Base-by-base conservation (phyloP, 2,113 vertebrate species). In the Malurus cyaneus region DNA sequence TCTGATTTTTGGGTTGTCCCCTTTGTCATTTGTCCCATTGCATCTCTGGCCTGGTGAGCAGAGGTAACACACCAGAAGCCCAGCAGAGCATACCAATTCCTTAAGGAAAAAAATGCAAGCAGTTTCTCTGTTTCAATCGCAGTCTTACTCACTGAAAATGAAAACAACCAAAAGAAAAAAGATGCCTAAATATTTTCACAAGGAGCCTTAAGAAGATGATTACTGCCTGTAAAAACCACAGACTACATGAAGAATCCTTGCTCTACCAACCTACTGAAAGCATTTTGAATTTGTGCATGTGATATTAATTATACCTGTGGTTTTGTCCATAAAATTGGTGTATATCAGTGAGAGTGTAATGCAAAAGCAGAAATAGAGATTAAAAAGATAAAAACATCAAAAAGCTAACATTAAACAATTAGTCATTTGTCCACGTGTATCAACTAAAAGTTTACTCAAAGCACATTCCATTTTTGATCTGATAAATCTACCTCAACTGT, bases 401-500 rank as follows among this genome's bases (percentile, higher is more conserved):
- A 80, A 64, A 71, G 11, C 16, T 65, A 61, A 59, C 25, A 65
- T 18, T 70, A 72, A 57, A 67, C 19, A 88, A 76, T 79, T 80
- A 86, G 36, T 34, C 15, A 15, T 36, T 44, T 60, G 11, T 67
- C 54, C 49, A n/a, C 2, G 1, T 8, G 3, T 66, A 87, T 73
- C 82, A 91, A 86, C 24, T 49, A 72, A 39, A 87, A 72, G 29
- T 91, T 97, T 87, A 65, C 56, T 86, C 49, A 93, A 81, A 93
- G 52, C 24, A 56, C 6, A 21, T 26, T 86, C 16, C 19, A 4
- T 50, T 76, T 95, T 91, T 91, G 25, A 61, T 85, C 49, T 47
- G 44, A 76, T n/a, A 88, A n/a, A 91, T 61, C 73, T 93, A 91
- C 82, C 77, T 94, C 19, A 29, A 82, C 10, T 82, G 47, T 66